Conservation (phyloP, 2,888 invertebrate genomes). For the Charanyca ferruginea region DNA sequence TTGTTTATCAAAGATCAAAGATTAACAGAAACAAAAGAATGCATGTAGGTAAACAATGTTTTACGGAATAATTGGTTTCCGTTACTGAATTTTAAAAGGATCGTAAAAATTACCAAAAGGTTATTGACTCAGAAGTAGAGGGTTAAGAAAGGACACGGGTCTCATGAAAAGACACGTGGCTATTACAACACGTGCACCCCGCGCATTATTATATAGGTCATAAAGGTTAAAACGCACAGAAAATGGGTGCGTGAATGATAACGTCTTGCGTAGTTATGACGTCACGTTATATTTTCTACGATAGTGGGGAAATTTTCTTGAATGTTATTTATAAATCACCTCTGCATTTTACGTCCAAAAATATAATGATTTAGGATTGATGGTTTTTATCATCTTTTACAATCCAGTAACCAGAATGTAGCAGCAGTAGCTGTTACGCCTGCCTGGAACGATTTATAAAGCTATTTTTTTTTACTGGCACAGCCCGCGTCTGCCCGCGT, state of each 20-base stretch:
- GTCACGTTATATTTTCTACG: constrained; percentile 11
- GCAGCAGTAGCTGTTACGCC: neutral
- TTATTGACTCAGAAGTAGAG: neutral
- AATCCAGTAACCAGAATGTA: neutral
- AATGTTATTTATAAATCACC: constrained; percentile 39
- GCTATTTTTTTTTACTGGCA: neutral
- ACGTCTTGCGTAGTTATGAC: constrained; percentile 13
- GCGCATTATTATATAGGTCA: constrained; percentile 20
- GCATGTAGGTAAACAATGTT: neutral
- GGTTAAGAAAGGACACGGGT: neutral
- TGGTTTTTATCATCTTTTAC: constrained; percentile 10
- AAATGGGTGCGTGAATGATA: constrained; percentile 35
- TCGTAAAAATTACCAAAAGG: too few relatives aligned
- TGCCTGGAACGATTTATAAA: neutral
- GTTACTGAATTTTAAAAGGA: neutral
- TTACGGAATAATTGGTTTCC: neutral
- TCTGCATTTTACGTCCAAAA: constrained; percentile 20
- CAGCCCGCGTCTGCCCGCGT: too few relatives aligned
- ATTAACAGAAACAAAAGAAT: constrained; percentile 2
- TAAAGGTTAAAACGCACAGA: constrained; percentile 36
- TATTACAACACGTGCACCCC: constrained; percentile 3
- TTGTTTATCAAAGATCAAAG: neutral
- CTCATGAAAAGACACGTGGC: constrained; percentile 30
- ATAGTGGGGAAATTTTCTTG: constrained; percentile 26
- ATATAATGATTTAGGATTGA: constrained; percentile 12